Percentiles rank a stretch among this genome's conserved stretches.
Conservation (phyloP, 2,888 invertebrate genomes). For the Ernsta delagoae region DNA sequence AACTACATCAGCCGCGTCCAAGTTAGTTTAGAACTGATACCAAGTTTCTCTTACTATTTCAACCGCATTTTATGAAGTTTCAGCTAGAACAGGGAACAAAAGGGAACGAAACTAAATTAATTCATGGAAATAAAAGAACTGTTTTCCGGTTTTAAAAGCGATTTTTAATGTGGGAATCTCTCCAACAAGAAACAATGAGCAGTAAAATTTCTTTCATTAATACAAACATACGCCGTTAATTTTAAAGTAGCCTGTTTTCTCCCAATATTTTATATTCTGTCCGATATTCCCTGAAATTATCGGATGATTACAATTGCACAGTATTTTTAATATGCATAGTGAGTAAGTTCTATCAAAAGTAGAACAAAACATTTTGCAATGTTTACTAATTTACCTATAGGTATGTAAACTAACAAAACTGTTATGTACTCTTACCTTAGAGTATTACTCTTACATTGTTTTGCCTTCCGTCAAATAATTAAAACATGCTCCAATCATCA, state of each 20-base stretch:
- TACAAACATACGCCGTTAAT: not conserved
- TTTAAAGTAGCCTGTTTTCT: not conserved
- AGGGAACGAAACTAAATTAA: conserved; percentile 10
- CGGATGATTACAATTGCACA: too few species aligned
- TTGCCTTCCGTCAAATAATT: too few species aligned
- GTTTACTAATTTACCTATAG: too few species aligned
- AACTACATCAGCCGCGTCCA: conserved; percentile 12
- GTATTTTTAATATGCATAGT: too few species aligned
- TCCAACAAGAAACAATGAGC: not conserved
- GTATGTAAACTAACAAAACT: too few species aligned
- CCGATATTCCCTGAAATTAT: too few species aligned
- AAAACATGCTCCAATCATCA: too few species aligned
- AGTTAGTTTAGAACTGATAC: conserved; percentile 25
- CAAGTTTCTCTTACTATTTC: conserved; percentile 25
- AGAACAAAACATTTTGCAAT: too few species aligned
- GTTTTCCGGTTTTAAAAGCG: not conserved
- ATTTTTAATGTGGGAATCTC: conserved; percentile 1
- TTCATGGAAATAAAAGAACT: conserved; percentile 12
- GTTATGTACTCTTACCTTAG: too few species aligned
- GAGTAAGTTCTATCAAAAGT: too few species aligned
- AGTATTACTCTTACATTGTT: too few species aligned
- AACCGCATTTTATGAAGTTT: conserved; percentile 27
- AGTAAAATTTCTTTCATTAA: not conserved
- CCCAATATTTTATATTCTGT: too few species aligned
- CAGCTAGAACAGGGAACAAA: conserved; percentile 2